A percentile compares a stretch with the other conserved stretches of the same genome.
These are phyloP conservation scores for Poeciliopsis paucimaculata DNA, from an alignment of 2,797 vertebrate species.

Conservation along the genomic window DNA sequence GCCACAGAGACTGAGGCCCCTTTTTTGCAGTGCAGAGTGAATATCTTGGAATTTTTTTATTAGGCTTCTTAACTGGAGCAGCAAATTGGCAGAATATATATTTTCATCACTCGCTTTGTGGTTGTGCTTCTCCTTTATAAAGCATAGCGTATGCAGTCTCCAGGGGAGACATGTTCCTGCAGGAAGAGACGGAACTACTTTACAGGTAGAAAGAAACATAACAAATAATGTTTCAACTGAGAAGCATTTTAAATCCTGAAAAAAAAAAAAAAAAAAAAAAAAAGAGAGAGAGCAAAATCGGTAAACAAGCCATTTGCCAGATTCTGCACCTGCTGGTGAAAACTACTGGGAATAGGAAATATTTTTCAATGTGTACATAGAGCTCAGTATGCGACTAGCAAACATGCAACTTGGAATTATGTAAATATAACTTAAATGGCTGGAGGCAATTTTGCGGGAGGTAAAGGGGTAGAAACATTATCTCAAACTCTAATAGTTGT, in stretches of 20 bases:
- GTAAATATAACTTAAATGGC: conserved; percentile 11
- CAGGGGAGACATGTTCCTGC: conserved; percentile 19
- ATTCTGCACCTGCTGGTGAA: conserved; percentile 13
- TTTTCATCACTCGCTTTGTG: conserved; percentile 31
- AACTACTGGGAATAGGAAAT: conserved; percentile 12
- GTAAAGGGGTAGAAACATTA: conserved; percentile 11
- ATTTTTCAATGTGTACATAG: conserved; percentile 23
- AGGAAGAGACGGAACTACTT: conserved; percentile 28
- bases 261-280: conserved; percentile 16
- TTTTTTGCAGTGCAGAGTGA: conserved; percentile 2
- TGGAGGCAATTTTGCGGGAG: background rate
- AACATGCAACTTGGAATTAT: conserved; percentile 14
- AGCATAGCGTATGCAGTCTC: conserved; percentile 35
- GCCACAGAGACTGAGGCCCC: background rate
- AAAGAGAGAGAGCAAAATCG: conserved; percentile 19
- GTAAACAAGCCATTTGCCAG: conserved; percentile 35
- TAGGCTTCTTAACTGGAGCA: conserved; percentile 31
- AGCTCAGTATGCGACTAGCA: conserved; percentile 21
- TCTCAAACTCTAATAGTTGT: conserved; percentile 34
- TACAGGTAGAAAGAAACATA: conserved; percentile 30
- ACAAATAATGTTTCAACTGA: conserved; percentile 39
- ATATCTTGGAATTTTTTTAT: conserved; percentile 28
- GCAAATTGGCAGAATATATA: conserved; percentile 38
- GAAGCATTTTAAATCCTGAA: conserved; percentile 35
- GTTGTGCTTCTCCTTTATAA: conserved; percentile 27